phyloP scores from a whole-genome alignment of 2,888 invertebrate genomes.

The Phaonia tiefii region DNA sequence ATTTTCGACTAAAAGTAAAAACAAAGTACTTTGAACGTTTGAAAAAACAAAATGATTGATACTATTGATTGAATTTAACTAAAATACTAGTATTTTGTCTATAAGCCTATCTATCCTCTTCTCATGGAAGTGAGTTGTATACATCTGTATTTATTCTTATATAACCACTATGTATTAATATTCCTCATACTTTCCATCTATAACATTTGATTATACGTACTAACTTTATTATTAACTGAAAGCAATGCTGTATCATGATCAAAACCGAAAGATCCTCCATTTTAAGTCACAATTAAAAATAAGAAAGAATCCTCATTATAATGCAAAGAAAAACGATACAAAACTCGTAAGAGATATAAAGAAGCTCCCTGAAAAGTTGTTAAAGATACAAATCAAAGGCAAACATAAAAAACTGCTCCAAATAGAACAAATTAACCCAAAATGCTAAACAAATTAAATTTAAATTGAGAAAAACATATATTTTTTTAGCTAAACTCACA shows the following conservation, averaged over 20 bases:
- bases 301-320: not conserved
- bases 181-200: no score
- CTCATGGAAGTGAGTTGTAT: no score
- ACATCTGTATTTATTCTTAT: no score
- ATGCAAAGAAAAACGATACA: not conserved
- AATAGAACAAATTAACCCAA: conserved; percentile 44
- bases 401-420: conserved; percentile 49
- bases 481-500: conserved; percentile 59
- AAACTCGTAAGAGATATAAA: no score
- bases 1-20: no score
- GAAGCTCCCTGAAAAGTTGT: conserved; percentile 47
- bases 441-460: conserved; percentile 33
- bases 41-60: no score
- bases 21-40: no score
- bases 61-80: no score
- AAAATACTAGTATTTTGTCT: no score
- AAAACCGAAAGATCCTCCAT: not conserved
- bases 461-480: conserved; percentile 46
- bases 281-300: conserved; percentile 26
- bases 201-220: no score
- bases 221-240: not conserved
- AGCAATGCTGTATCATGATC: conserved; percentile 40
- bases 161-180: no score
- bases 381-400: conserved; percentile 41
- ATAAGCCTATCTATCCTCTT: no score